Conservation (phyloP, 2,888 invertebrate species). For the Druceiella hillmani region DNA sequence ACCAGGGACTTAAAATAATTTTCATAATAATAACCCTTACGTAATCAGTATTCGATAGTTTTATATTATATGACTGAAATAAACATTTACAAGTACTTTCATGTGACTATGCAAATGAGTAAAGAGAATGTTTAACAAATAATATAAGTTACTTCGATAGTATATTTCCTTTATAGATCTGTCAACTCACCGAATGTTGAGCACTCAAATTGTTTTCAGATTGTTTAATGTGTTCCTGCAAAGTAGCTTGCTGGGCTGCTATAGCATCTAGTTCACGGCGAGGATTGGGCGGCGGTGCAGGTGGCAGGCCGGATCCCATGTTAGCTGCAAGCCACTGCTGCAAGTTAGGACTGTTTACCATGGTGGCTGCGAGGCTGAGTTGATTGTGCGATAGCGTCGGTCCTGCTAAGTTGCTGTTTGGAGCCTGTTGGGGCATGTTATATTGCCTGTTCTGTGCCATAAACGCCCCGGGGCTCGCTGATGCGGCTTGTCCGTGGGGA, state of each 20-base stretch:
- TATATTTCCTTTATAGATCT: slow-evolving; percentile 3
- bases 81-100: neutral
- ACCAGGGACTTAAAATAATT: no score
- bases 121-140: neutral
- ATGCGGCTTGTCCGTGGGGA: slow-evolving; percentile 43
- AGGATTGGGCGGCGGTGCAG: slow-evolving; percentile 28
- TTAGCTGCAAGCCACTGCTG: slow-evolving; percentile 46
- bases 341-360: slow-evolving; percentile 45
- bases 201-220: slow-evolving; percentile 95
- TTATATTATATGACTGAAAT: no score
- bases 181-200: slow-evolving; percentile 76
- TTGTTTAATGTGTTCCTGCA: slow-evolving; percentile 90
- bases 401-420: slow-evolving; percentile 25
- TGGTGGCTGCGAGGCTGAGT: slow-evolving; percentile 50
- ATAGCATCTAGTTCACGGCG: slow-evolving; percentile 51
- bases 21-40: no score
- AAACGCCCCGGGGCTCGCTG: slow-evolving; percentile 48
- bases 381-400: slow-evolving; percentile 47
- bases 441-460: slow-evolving; percentile 55
- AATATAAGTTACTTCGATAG: slow-evolving; percentile 6
- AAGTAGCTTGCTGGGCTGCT: slow-evolving; percentile 70
- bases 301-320: slow-evolving; percentile 33
- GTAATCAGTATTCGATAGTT: no score
- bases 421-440: slow-evolving; percentile 52
- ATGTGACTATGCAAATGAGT: neutral